Evolutionary conservation across 2,113 vertebrate genomes (phyloP).

Genomic region (Bos indicus): DNA sequence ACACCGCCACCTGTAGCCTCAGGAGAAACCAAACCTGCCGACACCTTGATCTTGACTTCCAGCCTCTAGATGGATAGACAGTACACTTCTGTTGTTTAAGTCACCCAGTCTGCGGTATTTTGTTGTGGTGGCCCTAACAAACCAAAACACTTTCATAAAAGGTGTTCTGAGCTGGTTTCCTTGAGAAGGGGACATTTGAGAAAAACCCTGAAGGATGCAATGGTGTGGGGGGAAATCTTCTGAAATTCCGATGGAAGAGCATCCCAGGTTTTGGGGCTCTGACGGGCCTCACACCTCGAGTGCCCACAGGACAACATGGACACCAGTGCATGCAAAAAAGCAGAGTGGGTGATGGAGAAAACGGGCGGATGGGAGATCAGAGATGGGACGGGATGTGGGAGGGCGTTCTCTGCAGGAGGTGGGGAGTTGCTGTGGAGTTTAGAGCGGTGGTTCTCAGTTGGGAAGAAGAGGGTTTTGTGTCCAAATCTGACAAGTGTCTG

Average conservation of each 20-base stretch:
- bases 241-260: background rate
- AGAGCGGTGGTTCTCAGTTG: background rate
- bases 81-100: background rate
- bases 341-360: background rate
- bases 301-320: background rate
- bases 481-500: background rate
- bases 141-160: background rate
- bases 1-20: background rate
- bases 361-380: background rate
- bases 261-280: background rate
- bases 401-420: background rate
- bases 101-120: background rate
- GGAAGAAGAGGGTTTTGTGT: background rate
- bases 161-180: background rate
- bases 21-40: background rate
- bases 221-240: background rate
- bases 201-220: background rate
- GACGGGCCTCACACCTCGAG: accelerated
- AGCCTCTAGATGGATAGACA: background rate
- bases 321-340: background rate
- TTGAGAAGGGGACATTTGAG: background rate
- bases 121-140: background rate
- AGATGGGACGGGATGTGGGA: background rate
- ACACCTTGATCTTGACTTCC: background rate
- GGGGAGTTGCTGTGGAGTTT: background rate